Evolutionary conservation across 2,888 invertebrate species (phyloP), one percentile per base, ranked within the genome.

Genomic region (Sicus ferrugineus): DNA sequence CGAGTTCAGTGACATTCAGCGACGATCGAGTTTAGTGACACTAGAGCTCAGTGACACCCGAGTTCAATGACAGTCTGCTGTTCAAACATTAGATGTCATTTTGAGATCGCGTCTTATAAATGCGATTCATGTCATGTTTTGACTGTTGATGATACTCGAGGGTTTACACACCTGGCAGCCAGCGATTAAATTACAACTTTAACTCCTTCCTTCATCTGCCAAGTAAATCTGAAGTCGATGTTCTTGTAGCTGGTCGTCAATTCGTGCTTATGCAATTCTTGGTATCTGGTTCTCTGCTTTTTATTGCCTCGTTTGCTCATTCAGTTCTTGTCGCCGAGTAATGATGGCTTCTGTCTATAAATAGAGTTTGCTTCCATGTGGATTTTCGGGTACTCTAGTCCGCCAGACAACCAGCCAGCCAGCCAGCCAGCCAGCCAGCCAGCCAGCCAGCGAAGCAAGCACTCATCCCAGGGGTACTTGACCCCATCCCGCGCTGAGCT

Each of bases 401-500:
- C 21, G 54, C 26, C 54, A 9, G 6, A 19, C 21, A 1, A 5
- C 3, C 21, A n/a, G 52, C 52, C 52, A 38, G 7, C 38, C 38
- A 38, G 7, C 38, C 52, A 19, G n/a, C 26, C 54, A 54, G 11
- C 54, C 11, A n/a, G 19, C 19, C 3, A 54, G 2, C 54, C 54
- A 28, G 5, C 26, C 26, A 28, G 7, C 14, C 28, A 4, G 28
- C 26, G 26, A 28, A 26, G 26, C 54, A 54, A 14, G 26, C 23
- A 54, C 28, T 54, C 61, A 38, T 16, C 23, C 26, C 48, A 46
- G 30, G 28, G 63, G 46, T 48, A 46, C 23, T 54, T 65, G 65
- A 65, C 52, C 65, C 52, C 19, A n/a, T 30, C 21, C 54, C 31
- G 65, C 52, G 52, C 34, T 38, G n/a, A 58, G 62, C 62, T 61